Base-by-base conservation (phyloP, 2,888 invertebrate species). In the Endotricha flammealis region DNA sequence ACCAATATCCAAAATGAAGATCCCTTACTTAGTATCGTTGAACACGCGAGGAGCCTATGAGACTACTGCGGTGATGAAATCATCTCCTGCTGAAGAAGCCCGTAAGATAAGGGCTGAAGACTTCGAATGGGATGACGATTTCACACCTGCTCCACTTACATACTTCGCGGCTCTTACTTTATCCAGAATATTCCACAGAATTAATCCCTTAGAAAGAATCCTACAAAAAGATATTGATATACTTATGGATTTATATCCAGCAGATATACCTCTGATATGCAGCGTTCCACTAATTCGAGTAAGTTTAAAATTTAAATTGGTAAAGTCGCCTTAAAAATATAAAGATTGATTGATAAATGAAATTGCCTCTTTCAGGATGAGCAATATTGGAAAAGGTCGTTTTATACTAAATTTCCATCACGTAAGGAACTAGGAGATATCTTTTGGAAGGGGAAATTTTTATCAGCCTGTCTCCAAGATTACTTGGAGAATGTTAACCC, bases 301-400 rank as follows among this genome's bases (percentile, higher is more conserved):
- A 25, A 31, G 12, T 27, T 30, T 20, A 20, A 25, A 31, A 12
- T 27, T 30, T 20, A 20, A 14, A 33, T 10, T 12, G 1, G 10
- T 25, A 5, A 8, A 1, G 5, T 6, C 24, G 14, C 13, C 13
- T 1, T 3, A 13, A 14, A 13, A 10, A 23, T 4, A 7, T 8
- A 16, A 20, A 16, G 2, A 8, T 24, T 16, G 8, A n/a, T 31
- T 31, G 17, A 29, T 27, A 27, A 7, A 29, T 6, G 12, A 17
- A 2, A 10, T 32, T 22, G 13, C 29, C 12, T 14, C 59, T 83
- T 64, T 48, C 55, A 87, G 74, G 85, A 90, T 46, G 91, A 91
- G 54, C 85, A 88, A 62, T 92, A 91, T 64, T 92, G 92, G 92
- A 76, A 89, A 57, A 79, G 91, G 34, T 80, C 85, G 7, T 85